Conservation (phyloP, 2,888 invertebrate species). For the Schizotus pectinicornis region DNA sequence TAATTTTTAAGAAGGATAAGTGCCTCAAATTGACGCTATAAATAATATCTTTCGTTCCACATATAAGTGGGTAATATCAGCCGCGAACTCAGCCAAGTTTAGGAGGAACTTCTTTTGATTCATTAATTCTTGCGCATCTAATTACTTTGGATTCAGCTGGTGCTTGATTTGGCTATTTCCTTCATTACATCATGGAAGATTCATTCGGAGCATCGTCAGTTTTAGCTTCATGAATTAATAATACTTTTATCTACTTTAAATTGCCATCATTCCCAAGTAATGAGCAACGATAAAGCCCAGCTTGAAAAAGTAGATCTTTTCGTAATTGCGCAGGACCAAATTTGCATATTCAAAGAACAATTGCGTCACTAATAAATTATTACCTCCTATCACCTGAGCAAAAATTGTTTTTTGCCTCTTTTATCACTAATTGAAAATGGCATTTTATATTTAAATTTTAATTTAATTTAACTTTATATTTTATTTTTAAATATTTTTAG, state of each 20-base stretch:
- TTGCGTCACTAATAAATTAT: background rate
- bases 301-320: too few relatives aligned
- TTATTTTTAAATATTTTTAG: too few relatives aligned
- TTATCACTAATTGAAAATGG: too few relatives aligned
- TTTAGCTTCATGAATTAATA: constrained; percentile 37
- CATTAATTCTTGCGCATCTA: constrained; percentile 26
- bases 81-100: constrained; percentile 10
- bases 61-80: constrained; percentile 19
- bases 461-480: too few relatives aligned
- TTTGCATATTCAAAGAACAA: background rate
- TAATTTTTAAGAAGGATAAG: constrained; percentile 4
- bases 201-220: constrained; percentile 20
- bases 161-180: constrained; percentile 32
- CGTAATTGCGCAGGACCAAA: too few relatives aligned
- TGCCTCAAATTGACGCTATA: constrained; percentile 17
- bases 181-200: constrained; percentile 35
- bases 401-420: too few relatives aligned
- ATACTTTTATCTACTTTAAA: constrained; percentile 37
- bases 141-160: constrained; percentile 30
- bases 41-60: constrained; percentile 17
- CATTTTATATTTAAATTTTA: too few relatives aligned
- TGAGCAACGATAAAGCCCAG: constrained; percentile 6
- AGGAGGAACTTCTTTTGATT: constrained; percentile 20
- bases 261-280: constrained; percentile 33
- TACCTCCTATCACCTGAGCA: background rate